Conservation (phyloP, 1,140 invertebrate genomes). For the Caerostris extrusa region DNA sequence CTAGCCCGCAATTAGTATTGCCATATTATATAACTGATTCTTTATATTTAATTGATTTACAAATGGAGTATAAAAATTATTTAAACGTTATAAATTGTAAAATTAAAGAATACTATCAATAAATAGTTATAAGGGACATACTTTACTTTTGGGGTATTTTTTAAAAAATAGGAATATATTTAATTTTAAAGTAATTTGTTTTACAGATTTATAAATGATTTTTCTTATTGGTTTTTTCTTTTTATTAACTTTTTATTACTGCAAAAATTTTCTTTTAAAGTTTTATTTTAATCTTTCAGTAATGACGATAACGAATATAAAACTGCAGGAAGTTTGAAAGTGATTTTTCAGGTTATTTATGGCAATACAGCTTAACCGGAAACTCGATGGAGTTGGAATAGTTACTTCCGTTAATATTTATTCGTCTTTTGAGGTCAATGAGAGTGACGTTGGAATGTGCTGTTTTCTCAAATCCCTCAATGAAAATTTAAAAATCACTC, state of each 20-base stretch:
- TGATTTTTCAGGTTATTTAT: neutral
- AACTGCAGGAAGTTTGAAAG: too few relatives aligned
- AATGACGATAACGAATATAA: neutral
- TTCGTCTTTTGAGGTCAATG: conserved; percentile 73
- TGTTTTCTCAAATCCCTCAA: conserved; percentile 27
- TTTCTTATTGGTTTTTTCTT: neutral
- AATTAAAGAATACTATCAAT: too few relatives aligned
- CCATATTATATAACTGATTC: neutral
- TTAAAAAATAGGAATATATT: neutral
- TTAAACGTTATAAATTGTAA: too few relatives aligned
- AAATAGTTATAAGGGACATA: too few relatives aligned
- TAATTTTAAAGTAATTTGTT: neutral
- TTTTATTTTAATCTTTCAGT: neutral
- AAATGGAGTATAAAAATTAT: too few relatives aligned
- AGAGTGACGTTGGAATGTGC: conserved; percentile 66
- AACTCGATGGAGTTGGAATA: conserved; percentile 73
- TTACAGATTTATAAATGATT: neutral
- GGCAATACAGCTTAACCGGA: conserved; percentile 65
- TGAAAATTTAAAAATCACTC: conserved; percentile 29
- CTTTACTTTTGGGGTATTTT: neutral
- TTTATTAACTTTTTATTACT: neutral
- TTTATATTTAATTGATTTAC: neutral
- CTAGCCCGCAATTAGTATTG: neutral
- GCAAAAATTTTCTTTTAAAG: neutral
- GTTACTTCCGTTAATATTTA: conserved; percentile 75